A percentile compares a stretch with the other conserved stretches of the same genome.
phyloP scores from a whole-genome alignment of 1,140 invertebrate species.

The Zaprionus lachaisei region DNA sequence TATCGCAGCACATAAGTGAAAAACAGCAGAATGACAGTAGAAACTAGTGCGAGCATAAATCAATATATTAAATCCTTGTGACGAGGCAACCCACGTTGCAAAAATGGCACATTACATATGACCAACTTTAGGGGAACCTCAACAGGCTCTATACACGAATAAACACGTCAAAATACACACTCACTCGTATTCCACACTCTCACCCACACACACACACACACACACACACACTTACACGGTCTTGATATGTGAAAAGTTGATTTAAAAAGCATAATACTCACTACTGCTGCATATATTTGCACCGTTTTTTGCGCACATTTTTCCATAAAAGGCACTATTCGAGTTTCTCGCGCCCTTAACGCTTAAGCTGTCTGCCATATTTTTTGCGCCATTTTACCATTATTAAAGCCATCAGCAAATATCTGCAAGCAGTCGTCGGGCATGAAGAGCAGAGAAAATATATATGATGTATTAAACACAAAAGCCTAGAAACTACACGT shows the following conservation, averaged over 20 bases:
- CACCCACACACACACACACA: not conserved
- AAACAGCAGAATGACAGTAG: conserved; percentile 60
- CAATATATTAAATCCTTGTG: conserved; percentile 54
- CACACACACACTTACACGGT: not conserved
- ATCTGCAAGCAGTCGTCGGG: not conserved
- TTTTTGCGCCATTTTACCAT: not conserved
- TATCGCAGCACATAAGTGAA: conserved; percentile 54
- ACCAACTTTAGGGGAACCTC: conserved; percentile 23
- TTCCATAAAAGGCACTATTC: conserved; percentile 6
- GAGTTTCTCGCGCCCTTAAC: not conserved
- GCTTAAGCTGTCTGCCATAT: not conserved
- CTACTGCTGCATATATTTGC: conserved; percentile 37
- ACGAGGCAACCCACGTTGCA: not conserved
- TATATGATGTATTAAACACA: conserved; percentile 2
- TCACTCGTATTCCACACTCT: not conserved
- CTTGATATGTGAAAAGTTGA: conserved; percentile 21
- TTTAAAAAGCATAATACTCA: conserved; percentile 32
- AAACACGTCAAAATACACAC: not conserved
- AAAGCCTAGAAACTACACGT: not conserved
- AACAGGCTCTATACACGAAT: conserved; percentile 1
- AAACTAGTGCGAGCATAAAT: conserved; percentile 72
- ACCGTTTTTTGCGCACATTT: not conserved
- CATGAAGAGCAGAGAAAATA: not conserved
- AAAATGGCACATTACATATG: conserved; percentile 42
- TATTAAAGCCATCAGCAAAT: conserved; percentile 20